Percentiles rank a stretch among this genome's conserved stretches.
phyloP scores from a whole-genome alignment of 2,888 invertebrate genomes.

The Artemia sp. region DNA sequence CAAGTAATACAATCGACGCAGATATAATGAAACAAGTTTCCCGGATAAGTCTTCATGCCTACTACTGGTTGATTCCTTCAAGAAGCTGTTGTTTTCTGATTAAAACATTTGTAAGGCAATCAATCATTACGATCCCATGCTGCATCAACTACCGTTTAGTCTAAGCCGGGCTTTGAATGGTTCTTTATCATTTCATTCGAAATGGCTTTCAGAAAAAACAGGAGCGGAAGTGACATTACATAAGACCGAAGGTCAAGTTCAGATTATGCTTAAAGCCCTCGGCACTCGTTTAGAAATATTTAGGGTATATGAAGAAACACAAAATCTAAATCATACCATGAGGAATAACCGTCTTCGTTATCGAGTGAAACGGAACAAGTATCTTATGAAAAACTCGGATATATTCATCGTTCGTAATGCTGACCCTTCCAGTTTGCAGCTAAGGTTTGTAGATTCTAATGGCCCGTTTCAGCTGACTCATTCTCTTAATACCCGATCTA shows the following conservation, averaged over 20 bases:
- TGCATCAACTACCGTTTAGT: neutral
- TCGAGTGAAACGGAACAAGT: neutral
- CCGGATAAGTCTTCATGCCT: neutral
- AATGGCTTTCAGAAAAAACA: neutral
- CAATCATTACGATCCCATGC: neutral
- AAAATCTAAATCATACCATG: conserved; percentile 13
- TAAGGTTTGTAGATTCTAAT: neutral
- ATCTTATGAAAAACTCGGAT: conserved; percentile 15
- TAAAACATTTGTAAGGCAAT: neutral
- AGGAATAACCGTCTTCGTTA: neutral
- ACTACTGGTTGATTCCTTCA: neutral
- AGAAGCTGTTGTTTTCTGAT: neutral
- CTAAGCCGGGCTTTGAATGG: neutral
- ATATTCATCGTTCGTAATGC: neutral
- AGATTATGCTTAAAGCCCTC: neutral
- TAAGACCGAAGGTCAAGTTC: neutral
- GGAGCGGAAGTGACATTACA: conserved; percentile 5
- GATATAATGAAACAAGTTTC: conserved; percentile 9
- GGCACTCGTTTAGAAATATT: conserved; percentile 13
- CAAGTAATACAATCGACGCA: neutral
- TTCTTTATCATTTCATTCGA: conserved; percentile 15
- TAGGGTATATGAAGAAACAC: conserved; percentile 16
- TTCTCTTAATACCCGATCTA: neutral
- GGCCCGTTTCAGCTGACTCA: conserved; percentile 14
- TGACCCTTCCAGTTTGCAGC: neutral